Evolutionary conservation across 2,888 invertebrate species (phyloP), one percentile per base, ranked within the genome.

Genomic region (Blera fallax): DNA sequence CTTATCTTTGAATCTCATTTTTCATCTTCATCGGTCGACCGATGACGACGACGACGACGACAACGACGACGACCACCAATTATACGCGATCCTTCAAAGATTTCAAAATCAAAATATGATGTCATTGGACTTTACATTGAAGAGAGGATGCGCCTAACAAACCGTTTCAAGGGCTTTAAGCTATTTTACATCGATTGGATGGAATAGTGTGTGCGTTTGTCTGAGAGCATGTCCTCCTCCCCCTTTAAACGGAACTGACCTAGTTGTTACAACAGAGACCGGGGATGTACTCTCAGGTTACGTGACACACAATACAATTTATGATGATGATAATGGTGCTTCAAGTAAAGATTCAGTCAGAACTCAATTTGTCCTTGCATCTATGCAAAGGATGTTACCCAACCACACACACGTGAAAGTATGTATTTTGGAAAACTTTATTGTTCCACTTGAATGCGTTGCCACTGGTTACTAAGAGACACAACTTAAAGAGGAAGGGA

Each of bases 1-100:
- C 85, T 85, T 85, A 85, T 85, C 85, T 58, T 65, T 72, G 76
- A 74, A 81, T 81, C 76, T 81, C 85, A 85, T 85, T 85, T 85
- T 85, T 85, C 81, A 81, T 85, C 67, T 74, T 74, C 74, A 32
- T 48, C 27, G 21, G 34, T 29, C 43, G 62, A 45, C 45, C n/a
- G 34, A 40, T 43, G 43, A 74, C 24, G 34, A 67, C 21, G 65
- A 65, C 34, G 54, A n/a, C 34, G 34, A 32, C 32, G 32, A 32
- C 21, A 58, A 54, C 43, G n/a, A n/a, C n/a, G n/a, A n/a, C 29
- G 14, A 27, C 45, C 52, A 64, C 65, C 76, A 85, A 80, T 80
- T 84, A 84, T 74, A 76, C 34, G 76, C 70, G 72, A 69, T 52
- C 64, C 64, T 56, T 67, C 73, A 62, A 40, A 56, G 45, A 62